Percentiles rank a stretch among this genome's conserved stretches.
Conservation (phyloP, 2,888 invertebrate species). For the Rhagium mordax region DNA sequence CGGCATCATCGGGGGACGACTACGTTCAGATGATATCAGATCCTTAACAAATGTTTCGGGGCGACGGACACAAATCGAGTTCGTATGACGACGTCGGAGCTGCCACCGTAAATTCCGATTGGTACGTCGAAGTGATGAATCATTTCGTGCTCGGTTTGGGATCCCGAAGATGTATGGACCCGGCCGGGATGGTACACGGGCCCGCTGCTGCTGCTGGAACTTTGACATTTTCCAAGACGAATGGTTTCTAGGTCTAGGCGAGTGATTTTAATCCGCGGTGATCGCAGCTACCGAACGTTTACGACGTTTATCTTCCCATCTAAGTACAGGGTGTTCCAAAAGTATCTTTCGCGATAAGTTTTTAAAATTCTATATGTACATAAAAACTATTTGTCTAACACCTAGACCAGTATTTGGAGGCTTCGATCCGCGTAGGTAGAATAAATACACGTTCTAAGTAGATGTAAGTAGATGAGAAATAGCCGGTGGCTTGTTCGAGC, state of each 20-base stretch:
- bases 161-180: background rate
- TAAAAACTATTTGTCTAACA: no score
- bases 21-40: background rate
- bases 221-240: background rate
- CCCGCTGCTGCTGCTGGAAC: background rate
- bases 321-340: no score
- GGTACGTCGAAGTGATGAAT: background rate
- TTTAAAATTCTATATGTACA: no score
- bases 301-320: background rate
- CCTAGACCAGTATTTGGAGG: no score
- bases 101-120: background rate
- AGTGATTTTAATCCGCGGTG: background rate
- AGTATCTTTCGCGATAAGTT: no score
- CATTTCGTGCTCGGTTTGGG: background rate
- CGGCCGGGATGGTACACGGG: background rate
- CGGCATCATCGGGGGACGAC: no score
- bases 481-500: background rate
- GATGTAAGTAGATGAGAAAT: conserved; percentile 13
- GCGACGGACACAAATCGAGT: background rate
- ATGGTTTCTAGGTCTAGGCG: background rate
- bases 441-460: no score
- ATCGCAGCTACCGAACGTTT: background rate
- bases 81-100: no score
- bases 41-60: background rate
- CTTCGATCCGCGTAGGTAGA: no score